Percentiles rank a stretch among this genome's conserved stretches.
phyloP scores from a whole-genome alignment of 2,797 vertebrate genomes.

The Aythya fuligula region DNA sequence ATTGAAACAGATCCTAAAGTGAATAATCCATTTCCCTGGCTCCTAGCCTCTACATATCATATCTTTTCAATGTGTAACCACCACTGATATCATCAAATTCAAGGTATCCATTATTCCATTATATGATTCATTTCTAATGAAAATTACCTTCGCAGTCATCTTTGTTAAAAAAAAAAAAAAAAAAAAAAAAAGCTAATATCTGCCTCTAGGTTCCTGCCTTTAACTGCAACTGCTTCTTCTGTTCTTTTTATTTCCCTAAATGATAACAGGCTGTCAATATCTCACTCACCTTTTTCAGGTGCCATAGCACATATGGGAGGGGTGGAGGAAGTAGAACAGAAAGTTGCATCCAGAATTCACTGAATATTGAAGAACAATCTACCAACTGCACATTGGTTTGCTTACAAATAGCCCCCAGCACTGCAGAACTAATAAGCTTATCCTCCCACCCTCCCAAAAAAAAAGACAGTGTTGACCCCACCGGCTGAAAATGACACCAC shows the following conservation, averaged over 20 bases:
- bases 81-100: not conserved
- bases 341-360: not conserved
- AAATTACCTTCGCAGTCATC: not conserved
- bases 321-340: not conserved
- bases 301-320: not conserved
- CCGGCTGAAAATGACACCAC: not conserved
- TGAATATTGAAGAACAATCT: not conserved
- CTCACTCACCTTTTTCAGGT: not conserved
- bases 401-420: not conserved
- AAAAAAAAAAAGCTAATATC: not conserved
- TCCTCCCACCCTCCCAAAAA: not conserved
- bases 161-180: not conserved
- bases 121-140: not conserved
- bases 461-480: not conserved
- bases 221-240: not conserved
- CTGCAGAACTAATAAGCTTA: not conserved
- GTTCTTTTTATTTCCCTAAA: not conserved
- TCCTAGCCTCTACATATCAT: rapidly evolving
- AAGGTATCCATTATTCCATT: not conserved
- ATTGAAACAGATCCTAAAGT: not conserved
- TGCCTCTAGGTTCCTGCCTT: not conserved
- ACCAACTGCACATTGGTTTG: not conserved
- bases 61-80: not conserved
- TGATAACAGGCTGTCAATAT: rapidly evolving
- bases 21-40: not conserved